Base-by-base conservation (phyloP, 2,888 invertebrate genomes). In the Beris chalybata region DNA sequence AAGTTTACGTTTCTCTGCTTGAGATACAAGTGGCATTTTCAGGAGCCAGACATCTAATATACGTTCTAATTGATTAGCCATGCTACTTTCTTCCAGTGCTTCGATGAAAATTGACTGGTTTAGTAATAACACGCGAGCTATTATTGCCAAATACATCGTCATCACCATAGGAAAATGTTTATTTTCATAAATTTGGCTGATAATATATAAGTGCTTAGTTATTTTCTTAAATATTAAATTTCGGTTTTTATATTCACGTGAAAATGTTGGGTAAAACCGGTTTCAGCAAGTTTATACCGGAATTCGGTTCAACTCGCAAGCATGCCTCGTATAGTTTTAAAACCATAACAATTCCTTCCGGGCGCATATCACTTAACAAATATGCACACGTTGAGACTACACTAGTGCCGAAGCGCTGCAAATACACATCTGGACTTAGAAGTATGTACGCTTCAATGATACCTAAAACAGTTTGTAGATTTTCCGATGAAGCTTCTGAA, bases 381-480 rank as follows among this genome's bases (percentile, higher is more conserved):
- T 87, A 86, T 71, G 87, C 87, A 69, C 93, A 84, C 11, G 89
- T 83, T 1, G 85, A 83, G 71, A 93, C 86, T 69, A 95, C 85
- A 57, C 85, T 84, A 11, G 83, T 83, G 0, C 93, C 93, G 68
- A 89, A 87, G 7, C 86, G 87, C 72, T 87, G 82, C 67, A 94
- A 83, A 76, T 92, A 92, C 71, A 90, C 86, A 74, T 90, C 87
- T 0, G 93, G 92, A 70, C 89, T 89, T 11, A 95, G 81, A 13
- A 94, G 80, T 0, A 93, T 85, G 77, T 95, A 93, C 0, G 90
- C 92, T 78, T 92, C 88, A 77, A 91, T 89, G 76, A 96, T 90
- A 74, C 89, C 87, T 12, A 95, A 83, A 70, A 92, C 90, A 67
- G 88, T 86, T 69, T 89, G 85, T 11, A 95, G 83, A 78, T 92